Conservation (phyloP, 1,140 invertebrate species). For the Holotrichia oblita region DNA sequence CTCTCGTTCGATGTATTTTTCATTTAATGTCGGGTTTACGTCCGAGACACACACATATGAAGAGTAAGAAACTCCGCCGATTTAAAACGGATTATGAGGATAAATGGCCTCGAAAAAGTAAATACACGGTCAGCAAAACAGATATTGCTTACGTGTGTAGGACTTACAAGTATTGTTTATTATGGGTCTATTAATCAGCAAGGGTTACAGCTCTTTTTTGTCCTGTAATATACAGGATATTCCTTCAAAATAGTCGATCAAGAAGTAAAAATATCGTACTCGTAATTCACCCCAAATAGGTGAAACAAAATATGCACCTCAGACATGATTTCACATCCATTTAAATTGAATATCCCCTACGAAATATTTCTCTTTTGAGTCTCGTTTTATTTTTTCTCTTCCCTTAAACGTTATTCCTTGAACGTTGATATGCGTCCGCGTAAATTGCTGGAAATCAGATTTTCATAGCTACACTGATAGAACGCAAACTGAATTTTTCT, state of each 20-base stretch:
- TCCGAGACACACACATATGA: neutral
- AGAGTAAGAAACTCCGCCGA: neutral
- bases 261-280: no score
- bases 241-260: no score
- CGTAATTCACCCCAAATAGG: no score
- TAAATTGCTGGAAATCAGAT: constrained; percentile 19
- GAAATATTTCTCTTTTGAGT: no score
- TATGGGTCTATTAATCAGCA: no score
- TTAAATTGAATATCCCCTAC: neutral
- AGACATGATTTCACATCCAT: neutral
- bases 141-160: no score
- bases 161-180: constrained; percentile 40
- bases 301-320: no score
- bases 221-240: no score
- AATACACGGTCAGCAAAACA: constrained; percentile 25
- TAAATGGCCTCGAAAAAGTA: constrained; percentile 36
- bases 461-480: constrained; percentile 27
- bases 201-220: no score
- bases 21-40: constrained; percentile 17
- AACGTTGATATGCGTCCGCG: neutral
- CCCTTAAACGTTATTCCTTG: neutral
- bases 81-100: constrained; percentile 37
- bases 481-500: constrained; percentile 20
- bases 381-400: neutral
- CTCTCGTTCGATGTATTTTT: constrained; percentile 31